phyloP scores from a whole-genome alignment of 1,140 invertebrate species.

The Conus ventricosus region DNA sequence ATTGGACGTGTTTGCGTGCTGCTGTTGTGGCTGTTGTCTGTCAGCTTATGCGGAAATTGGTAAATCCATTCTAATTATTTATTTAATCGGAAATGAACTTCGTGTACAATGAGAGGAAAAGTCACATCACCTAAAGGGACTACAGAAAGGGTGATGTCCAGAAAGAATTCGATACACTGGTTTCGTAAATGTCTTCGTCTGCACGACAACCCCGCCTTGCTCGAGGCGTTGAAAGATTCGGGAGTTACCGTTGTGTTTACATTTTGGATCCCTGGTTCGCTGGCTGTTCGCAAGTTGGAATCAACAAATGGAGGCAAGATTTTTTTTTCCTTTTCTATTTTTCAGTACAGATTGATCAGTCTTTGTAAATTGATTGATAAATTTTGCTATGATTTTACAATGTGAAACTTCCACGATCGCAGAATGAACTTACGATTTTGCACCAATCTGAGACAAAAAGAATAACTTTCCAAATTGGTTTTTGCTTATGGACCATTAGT shows the following conservation, averaged over 20 bases:
- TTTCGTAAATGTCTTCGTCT: conserved; percentile 91
- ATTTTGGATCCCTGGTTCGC: conserved; percentile 94
- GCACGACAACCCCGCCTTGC: conserved; percentile 91
- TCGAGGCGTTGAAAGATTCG: conserved; percentile 80
- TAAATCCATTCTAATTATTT: neutral
- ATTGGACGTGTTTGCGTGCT: neutral
- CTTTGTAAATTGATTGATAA: too few species aligned
- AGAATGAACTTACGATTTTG: too few species aligned
- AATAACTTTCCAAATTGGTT: too few species aligned
- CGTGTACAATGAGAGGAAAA: conserved; percentile 12
- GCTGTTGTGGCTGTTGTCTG: neutral
- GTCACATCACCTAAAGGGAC: neutral
- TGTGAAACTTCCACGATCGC: too few species aligned
- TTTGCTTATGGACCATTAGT: too few species aligned
- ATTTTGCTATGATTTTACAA: too few species aligned
- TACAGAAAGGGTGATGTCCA: conserved; percentile 5
- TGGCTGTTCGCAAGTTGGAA: conserved; percentile 90
- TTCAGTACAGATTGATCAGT: too few species aligned
- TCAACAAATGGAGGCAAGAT: conserved; percentile 91
- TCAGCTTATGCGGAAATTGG: neutral
- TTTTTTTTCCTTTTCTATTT: too few species aligned
- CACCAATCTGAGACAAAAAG: too few species aligned
- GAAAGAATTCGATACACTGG: conserved; percentile 82
- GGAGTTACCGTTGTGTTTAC: conserved; percentile 89
- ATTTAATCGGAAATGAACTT: neutral